Evolutionary conservation across 2,797 vertebrate species (phyloP).

Genomic region (Microchirus variegatus): DNA sequence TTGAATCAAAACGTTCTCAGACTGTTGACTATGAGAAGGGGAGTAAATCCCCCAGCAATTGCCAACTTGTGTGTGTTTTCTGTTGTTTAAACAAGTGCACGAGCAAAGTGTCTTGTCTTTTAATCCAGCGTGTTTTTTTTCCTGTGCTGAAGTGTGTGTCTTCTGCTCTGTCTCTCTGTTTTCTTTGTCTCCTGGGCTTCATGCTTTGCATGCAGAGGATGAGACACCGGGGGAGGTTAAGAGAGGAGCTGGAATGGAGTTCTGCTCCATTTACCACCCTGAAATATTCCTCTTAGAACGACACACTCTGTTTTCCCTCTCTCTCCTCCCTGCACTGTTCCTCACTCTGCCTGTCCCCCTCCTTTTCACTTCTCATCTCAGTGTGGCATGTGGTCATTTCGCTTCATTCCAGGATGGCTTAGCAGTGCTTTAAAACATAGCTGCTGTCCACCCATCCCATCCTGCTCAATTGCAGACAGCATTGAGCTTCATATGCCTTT

Average conservation of each 20-base stretch:
- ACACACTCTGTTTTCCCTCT: slow-evolving; percentile 71
- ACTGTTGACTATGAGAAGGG: background rate
- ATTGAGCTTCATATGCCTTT: slow-evolving; percentile 44
- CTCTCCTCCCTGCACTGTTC: slow-evolving; percentile 42
- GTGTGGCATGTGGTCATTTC: slow-evolving; percentile 74
- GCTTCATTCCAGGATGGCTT: slow-evolving; percentile 71
- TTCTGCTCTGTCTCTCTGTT: slow-evolving; percentile 47
- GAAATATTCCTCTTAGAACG: slow-evolving; percentile 80
- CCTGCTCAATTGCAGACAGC: slow-evolving; percentile 58
- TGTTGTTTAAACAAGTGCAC: slow-evolving; percentile 48
- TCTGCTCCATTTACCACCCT: slow-evolving; percentile 81
- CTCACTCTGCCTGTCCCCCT: slow-evolving; percentile 46
- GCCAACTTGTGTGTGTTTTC: slow-evolving; percentile 6
- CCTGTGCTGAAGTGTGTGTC: slow-evolving; percentile 53
- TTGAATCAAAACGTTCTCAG: background rate
- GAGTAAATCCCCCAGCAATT: background rate
- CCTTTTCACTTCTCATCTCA: slow-evolving; percentile 68
- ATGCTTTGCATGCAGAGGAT: slow-evolving; percentile 78
- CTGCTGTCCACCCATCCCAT: slow-evolving; percentile 65
- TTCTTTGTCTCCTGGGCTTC: slow-evolving; percentile 71
- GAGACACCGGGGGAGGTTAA: slow-evolving; percentile 76
- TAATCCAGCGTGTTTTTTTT: slow-evolving; percentile 53
- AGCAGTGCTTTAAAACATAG: slow-evolving; percentile 69
- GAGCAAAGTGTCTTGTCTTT: slow-evolving; percentile 38
- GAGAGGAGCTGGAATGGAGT: slow-evolving; percentile 79